Evolutionary conservation across 2,797 vertebrate genomes (phyloP), one percentile per base, ranked within the genome.

Genomic region (Staurois parvus): DNA sequence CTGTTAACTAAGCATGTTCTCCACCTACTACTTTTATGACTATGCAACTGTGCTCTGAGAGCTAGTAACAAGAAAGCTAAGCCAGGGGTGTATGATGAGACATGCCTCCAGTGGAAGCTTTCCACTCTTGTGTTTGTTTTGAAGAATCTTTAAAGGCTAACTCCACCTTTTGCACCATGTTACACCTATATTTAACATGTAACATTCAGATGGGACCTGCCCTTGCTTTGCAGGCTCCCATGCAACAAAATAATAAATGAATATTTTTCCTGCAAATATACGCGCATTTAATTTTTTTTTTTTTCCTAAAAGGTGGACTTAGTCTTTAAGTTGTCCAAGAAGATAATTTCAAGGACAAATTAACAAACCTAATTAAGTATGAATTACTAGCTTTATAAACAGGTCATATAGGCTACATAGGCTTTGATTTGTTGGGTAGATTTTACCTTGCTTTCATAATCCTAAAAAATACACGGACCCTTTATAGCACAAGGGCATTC

Each of bases 1-100:
- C 95, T 0, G 29, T 95, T 89, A 95, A 91, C 90, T 95, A 94
- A 85, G 42, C 45, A 59, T 24, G 85, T 32, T 42, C 15, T 0
- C 0, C 13, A 3, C 88, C 85, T 73, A 90, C n/a, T 0, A 85
- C 66, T 83, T 89, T 88, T 91, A 66, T 87, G 68, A 79, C 92
- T 94, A 92, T 93, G 93, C 94, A 94, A 73, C 37, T 40, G 64
- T 74, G 34, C 84, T 85, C 48, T 30, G 17, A 37, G n/a, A 69
- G 34, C 37, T 81, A 67, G 67, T 81, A 66, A 64, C 81, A 56
- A 70, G 70, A 24, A 84, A 40, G 15, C 28, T 32, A 42, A 80
- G 5, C 59, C 52, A 77, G 29, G 66, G 0, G 32, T 28, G n/a
- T 76, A 32, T 45, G 11, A 15, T 21, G 1, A 42, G 8, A 10